Conservation (phyloP, 2,888 invertebrate genomes). For the Apoda limacodes region DNA sequence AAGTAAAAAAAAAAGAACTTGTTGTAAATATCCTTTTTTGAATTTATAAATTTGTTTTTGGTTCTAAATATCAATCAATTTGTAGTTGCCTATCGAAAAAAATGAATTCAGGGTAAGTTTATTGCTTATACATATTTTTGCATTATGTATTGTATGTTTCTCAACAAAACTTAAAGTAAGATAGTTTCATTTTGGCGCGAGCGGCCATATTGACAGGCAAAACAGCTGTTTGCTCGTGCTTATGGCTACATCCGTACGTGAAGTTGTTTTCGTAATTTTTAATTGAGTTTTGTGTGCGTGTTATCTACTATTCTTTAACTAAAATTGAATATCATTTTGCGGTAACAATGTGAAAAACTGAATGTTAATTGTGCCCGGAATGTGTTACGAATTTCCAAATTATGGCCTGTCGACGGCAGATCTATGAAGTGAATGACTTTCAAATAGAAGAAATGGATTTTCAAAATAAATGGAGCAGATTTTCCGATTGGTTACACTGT, state of each 20-base stretch:
- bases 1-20: too few species aligned
- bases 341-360: slow-evolving; percentile 23
- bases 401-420: slow-evolving; percentile 55
- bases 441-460: slow-evolving; percentile 46
- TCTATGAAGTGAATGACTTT: slow-evolving; percentile 44
- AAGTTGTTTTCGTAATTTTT: neutral
- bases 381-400: slow-evolving; percentile 30
- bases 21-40: too few species aligned
- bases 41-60: too few species aligned
- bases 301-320: too few species aligned
- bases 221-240: slow-evolving; percentile 52
- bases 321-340: too few species aligned
- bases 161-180: too few species aligned
- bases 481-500: slow-evolving; percentile 96
- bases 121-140: too few species aligned
- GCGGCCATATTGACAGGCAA: slow-evolving; percentile 58
- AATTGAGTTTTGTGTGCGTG: too few species aligned
- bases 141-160: too few species aligned
- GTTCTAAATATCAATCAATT: slow-evolving; percentile 3
- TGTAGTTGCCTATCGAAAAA: slow-evolving; percentile 2
- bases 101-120: slow-evolving; percentile 43
- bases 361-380: slow-evolving; percentile 22
- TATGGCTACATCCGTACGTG: slow-evolving; percentile 31
- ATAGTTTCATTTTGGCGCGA: slow-evolving; percentile 60
- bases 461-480: slow-evolving; percentile 74